phyloP scores from a whole-genome alignment of 2,113 vertebrate species.

The Pachyramphus minor region DNA sequence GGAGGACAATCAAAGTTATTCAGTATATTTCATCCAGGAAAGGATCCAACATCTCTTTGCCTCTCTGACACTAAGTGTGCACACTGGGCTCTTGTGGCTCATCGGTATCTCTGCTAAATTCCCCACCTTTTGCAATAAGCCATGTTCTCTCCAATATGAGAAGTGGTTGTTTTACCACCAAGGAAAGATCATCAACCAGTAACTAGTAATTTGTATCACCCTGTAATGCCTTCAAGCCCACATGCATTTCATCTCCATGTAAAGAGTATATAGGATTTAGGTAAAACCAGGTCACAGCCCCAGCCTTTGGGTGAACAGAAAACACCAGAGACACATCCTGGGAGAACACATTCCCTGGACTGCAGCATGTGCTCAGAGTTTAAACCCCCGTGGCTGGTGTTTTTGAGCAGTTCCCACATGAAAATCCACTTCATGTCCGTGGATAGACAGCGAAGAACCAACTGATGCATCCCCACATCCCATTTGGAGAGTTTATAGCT shows the following conservation, averaged over 20 bases:
- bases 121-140: not conserved
- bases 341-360: accelerated
- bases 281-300: not conserved
- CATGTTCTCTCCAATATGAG: not conserved
- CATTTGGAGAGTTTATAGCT: not conserved
- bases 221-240: not conserved
- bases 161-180: not conserved
- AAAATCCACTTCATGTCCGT: not conserved
- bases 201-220: not conserved
- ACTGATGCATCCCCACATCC: not conserved
- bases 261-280: not conserved
- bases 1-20: not conserved
- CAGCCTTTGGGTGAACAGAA: not conserved
- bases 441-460: not conserved
- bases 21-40: not conserved
- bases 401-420: accelerated
- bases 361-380: not conserved
- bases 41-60: not conserved
- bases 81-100: not conserved
- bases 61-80: not conserved
- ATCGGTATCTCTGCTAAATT: not conserved
- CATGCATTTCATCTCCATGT: not conserved
- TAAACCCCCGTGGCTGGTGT: not conserved
- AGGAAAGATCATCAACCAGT: not conserved
- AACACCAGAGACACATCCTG: not conserved